A percentile compares a stretch with the other conserved stretches of the same genome.
phyloP scores from a whole-genome alignment of 2,797 vertebrate species.

The Merluccius polli region DNA sequence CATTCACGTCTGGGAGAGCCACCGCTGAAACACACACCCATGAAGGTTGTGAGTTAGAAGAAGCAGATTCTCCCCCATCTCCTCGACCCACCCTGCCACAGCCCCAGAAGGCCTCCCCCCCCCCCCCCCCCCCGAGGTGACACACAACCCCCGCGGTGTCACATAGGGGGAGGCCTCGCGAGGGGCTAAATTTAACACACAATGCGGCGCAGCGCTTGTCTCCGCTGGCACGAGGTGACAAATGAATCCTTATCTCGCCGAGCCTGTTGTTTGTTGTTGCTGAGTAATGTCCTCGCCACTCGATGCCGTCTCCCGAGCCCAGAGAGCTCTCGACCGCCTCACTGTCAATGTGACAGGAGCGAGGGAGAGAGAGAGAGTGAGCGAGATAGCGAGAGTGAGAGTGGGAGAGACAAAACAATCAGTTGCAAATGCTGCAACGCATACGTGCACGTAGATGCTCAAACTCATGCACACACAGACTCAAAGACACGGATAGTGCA shows the following conservation, averaged over 20 bases:
- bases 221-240: slow-evolving; percentile 42
- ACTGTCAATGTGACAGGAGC: slow-evolving; percentile 36
- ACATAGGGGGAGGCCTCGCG: slow-evolving; percentile 39
- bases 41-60: slow-evolving; percentile 30
- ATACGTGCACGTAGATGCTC: background rate
- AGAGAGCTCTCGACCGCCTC: slow-evolving; percentile 20
- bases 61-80: slow-evolving; percentile 37
- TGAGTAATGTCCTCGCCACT: slow-evolving; percentile 65
- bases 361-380: no score
- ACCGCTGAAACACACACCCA: slow-evolving; percentile 22
- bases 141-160: slow-evolving; percentile 32
- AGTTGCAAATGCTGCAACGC: background rate
- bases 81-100: no score
- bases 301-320: slow-evolving; percentile 42
- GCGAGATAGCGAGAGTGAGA: no score
- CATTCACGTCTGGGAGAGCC: slow-evolving; percentile 28
- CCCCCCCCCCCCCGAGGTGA: slow-evolving; percentile 47
- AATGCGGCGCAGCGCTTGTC: slow-evolving; percentile 51
- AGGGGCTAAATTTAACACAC: slow-evolving; percentile 62
- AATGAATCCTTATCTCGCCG: slow-evolving; percentile 58
- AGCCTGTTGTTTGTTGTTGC: slow-evolving; percentile 63
- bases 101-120: slow-evolving; percentile 30
- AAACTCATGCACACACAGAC: background rate
- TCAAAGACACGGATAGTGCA: background rate
- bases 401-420: no score